Evolutionary conservation across 2,888 invertebrate genomes (phyloP).

Genomic region (Drosophila anomelani): DNA sequence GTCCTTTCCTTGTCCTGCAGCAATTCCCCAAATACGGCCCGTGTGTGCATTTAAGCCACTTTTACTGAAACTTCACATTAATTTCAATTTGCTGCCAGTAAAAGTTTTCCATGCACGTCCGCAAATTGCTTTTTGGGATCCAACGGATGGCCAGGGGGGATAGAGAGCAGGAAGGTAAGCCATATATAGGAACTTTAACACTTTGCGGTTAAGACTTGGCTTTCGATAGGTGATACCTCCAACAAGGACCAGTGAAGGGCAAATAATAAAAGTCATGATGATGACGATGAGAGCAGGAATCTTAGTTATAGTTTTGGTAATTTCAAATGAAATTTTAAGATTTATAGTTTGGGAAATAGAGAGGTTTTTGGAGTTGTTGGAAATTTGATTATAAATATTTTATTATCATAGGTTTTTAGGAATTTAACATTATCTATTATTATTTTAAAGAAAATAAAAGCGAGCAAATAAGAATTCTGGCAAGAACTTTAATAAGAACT

Average conservation of each 20-base stretch:
- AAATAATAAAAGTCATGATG: conserved; percentile 42
- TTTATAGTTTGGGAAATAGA: background rate
- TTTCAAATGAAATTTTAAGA: background rate
- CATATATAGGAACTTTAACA: conserved; percentile 69
- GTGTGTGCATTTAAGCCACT: conserved; percentile 82
- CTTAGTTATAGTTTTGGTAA: background rate
- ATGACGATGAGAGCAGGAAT: background rate
- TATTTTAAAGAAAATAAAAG: background rate
- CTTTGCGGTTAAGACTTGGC: conserved; percentile 72
- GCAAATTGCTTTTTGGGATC: conserved; percentile 78
- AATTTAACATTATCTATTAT: no score
- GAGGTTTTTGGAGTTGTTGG: background rate
- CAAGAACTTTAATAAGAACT: background rate
- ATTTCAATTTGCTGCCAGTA: conserved; percentile 82
- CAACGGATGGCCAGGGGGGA: background rate
- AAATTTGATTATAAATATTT: no score
- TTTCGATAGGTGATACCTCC: conserved; percentile 43
- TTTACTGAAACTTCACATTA: conserved; percentile 82
- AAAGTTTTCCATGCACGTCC: conserved; percentile 81
- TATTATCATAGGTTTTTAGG: no score
- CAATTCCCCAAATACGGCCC: conserved; percentile 82
- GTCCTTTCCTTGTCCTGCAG: conserved; percentile 44
- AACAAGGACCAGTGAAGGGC: conserved; percentile 27
- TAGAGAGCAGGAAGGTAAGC: conserved; percentile 35
- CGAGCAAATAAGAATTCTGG: no score